These are phyloP conservation scores for Hoplostethus atlanticus DNA, from an alignment of 2,797 vertebrate genomes.

Conservation along the genomic window DNA sequence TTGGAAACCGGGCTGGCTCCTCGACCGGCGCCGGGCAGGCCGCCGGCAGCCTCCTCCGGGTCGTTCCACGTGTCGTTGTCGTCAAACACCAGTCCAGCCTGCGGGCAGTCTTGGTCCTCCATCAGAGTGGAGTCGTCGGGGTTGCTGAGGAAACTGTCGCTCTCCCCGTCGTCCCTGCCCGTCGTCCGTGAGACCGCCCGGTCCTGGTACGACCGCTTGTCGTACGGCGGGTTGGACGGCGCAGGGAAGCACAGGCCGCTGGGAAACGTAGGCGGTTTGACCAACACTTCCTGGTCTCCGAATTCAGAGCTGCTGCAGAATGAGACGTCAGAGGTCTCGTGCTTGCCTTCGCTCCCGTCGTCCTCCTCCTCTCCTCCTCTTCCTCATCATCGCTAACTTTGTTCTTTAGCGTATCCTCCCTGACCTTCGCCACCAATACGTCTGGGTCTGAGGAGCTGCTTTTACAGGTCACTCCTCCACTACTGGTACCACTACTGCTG, in stretches of 20 bases:
- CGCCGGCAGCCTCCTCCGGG: slow-evolving; percentile 79
- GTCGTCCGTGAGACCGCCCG: slow-evolving; percentile 49
- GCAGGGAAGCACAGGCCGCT: slow-evolving; percentile 63
- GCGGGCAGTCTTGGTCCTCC: slow-evolving; percentile 63
- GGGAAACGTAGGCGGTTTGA: slow-evolving; percentile 34
- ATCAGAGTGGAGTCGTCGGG: slow-evolving; percentile 72
- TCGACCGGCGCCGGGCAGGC: neutral
- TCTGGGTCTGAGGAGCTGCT: slow-evolving; percentile 4
- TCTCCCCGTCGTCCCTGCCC: slow-evolving; percentile 33
- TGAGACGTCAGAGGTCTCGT: slow-evolving; percentile 23
- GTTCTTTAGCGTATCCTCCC: neutral
- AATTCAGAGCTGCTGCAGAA: slow-evolving; percentile 48
- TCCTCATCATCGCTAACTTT: slow-evolving; percentile 14
- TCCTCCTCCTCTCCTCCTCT: slow-evolving; percentile 24
- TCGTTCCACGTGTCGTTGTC: slow-evolving; percentile 96
- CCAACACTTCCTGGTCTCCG: slow-evolving; percentile 37
- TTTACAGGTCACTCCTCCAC: neutral
- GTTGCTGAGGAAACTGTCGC: slow-evolving; percentile 29
- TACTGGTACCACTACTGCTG: neutral
- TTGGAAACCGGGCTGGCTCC: slow-evolving; percentile 22
- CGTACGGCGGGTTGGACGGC: slow-evolving; percentile 67
- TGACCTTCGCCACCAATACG: neutral
- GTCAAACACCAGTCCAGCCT: slow-evolving; percentile 87
- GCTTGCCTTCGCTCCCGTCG: slow-evolving; percentile 1
- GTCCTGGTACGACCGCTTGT: slow-evolving; percentile 83